A percentile compares a stretch with the other conserved stretches of the same genome.
Conservation (phyloP, 2,888 invertebrate species). For the Frankliniella fusca region DNA sequence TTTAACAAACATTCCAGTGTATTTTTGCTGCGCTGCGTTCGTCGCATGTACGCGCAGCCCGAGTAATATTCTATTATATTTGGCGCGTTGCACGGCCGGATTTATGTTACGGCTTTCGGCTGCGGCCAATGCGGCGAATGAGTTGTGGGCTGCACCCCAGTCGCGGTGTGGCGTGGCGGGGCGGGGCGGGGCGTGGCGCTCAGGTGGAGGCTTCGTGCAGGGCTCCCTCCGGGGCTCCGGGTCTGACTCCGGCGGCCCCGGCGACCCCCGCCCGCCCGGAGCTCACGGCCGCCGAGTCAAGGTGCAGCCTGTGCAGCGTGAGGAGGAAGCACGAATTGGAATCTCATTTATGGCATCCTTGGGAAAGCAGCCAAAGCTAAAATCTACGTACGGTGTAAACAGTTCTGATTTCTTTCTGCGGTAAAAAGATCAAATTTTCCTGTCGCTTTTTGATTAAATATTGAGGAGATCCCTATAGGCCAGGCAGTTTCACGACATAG, state of each 20-base stretch:
- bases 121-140: background rate
- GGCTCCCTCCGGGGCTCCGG: conserved; percentile 17
- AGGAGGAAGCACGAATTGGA: too few relatives aligned
- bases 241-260: background rate
- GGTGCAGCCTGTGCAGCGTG: background rate
- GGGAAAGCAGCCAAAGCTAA: too few relatives aligned
- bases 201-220: background rate
- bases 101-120: conserved; percentile 1
- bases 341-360: too few relatives aligned
- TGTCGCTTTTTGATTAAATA: too few relatives aligned
- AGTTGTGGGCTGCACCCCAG: background rate
- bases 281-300: background rate
- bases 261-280: background rate
- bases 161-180: background rate
- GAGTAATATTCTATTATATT: conserved; percentile 25
- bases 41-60: background rate
- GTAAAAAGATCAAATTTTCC: too few relatives aligned
- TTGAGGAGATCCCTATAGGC: too few relatives aligned
- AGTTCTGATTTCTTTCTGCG: too few relatives aligned
- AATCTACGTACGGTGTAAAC: too few relatives aligned
- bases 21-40: too few relatives aligned
- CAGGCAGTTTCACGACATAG: too few relatives aligned
- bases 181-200: background rate
- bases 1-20: too few relatives aligned
- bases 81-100: background rate